phyloP scores from a whole-genome alignment of 2,797 vertebrate genomes.

The Arremon aurantiirostris region DNA sequence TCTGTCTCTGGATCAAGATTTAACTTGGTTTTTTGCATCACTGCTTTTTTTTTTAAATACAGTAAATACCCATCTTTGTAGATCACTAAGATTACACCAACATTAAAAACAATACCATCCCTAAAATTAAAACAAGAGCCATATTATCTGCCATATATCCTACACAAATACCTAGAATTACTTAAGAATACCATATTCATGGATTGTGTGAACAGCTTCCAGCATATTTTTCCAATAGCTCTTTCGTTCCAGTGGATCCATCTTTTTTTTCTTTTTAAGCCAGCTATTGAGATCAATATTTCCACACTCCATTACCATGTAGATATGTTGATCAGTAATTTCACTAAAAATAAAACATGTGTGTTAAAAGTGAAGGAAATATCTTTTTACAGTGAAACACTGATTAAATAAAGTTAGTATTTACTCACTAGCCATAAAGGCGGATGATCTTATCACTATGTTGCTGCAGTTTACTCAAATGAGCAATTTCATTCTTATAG shows the following conservation, averaged over 20 bases:
- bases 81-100: neutral
- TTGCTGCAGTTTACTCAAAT: constrained; percentile 91
- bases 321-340: constrained; percentile 89
- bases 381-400: neutral
- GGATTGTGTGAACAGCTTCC: constrained; percentile 94
- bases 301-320: constrained; percentile 98
- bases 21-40: neutral
- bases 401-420: neutral
- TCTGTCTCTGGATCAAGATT: neutral
- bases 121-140: neutral
- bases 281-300: constrained; percentile 96
- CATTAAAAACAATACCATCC: neutral
- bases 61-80: neutral
- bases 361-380: neutral
- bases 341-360: constrained; percentile 79
- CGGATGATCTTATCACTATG: constrained; percentile 96
- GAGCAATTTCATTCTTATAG: constrained; percentile 96
- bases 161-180: neutral
- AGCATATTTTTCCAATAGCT: constrained; percentile 99
- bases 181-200: constrained; percentile 85
- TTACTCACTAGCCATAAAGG: constrained; percentile 92
- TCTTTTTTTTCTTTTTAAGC: constrained; percentile 90
- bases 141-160: neutral
- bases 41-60: neutral
- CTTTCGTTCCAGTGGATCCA: constrained; percentile 91